Conservation (phyloP, 2,797 vertebrate genomes). For the Eptatretus atami region DNA sequence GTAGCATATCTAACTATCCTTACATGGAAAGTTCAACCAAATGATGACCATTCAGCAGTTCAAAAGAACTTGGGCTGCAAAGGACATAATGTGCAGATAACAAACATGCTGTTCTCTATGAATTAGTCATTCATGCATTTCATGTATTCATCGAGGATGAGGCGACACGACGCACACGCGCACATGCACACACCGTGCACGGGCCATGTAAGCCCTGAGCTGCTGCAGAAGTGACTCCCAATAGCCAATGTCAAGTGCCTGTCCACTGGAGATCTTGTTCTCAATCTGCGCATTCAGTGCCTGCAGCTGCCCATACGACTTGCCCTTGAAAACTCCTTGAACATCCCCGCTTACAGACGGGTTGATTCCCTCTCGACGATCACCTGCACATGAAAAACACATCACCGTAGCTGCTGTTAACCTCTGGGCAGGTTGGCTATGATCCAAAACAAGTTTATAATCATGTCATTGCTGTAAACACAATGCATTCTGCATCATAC, state of each 20-base stretch:
- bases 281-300: slow-evolving; percentile 68
- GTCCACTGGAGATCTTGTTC: slow-evolving; percentile 57
- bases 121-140: too few relatives aligned
- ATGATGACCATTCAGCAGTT: too few relatives aligned
- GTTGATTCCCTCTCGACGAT: slow-evolving; percentile 78
- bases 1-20: too few relatives aligned
- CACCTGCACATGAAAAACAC: slow-evolving; percentile 19
- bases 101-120: too few relatives aligned
- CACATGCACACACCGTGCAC: slow-evolving; percentile 29
- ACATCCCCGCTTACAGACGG: slow-evolving; percentile 70
- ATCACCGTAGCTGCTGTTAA: not conserved
- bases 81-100: too few relatives aligned
- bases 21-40: too few relatives aligned
- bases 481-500: too few relatives aligned
- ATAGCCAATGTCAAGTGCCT: slow-evolving; percentile 82
- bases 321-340: slow-evolving; percentile 74
- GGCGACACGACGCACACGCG: not conserved
- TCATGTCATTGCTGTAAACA: too few relatives aligned
- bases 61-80: too few relatives aligned
- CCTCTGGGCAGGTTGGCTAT: not conserved
- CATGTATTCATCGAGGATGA: too few relatives aligned
- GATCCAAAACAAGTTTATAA: too few relatives aligned
- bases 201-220: slow-evolving; percentile 73
- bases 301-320: slow-evolving; percentile 80
- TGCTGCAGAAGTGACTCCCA: slow-evolving; percentile 92